Percentiles rank a stretch among this genome's conserved stretches.
Conservation (phyloP, 2,113 vertebrate genomes). For the Carassius auratus region DNA sequence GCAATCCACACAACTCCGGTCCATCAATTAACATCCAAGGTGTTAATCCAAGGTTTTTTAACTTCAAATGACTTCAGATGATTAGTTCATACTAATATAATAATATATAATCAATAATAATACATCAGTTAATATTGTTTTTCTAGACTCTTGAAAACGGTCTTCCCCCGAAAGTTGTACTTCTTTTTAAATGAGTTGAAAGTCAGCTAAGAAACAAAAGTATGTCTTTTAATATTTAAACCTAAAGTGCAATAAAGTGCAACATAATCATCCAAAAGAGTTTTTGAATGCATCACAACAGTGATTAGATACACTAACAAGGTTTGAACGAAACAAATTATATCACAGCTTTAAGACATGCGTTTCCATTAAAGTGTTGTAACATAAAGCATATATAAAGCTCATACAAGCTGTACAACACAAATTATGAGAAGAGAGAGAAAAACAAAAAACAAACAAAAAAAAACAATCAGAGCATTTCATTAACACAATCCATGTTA, state of each 20-base stretch:
- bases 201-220: neutral
- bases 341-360: conserved; percentile 61
- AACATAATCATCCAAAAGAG: conserved; percentile 66
- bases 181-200: neutral
- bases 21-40: no score
- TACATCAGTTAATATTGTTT: neutral
- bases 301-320: conserved; percentile 63
- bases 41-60: no score
- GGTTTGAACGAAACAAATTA: conserved; percentile 55
- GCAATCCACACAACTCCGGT: no score
- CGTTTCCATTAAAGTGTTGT: conserved; percentile 59
- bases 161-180: neutral
- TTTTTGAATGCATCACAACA: conserved; percentile 64
- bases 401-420: conserved; percentile 72
- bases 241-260: conserved; percentile 67
- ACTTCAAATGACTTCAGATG: no score
- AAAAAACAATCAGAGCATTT: neutral
- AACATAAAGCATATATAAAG: conserved; percentile 67
- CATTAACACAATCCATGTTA: neutral
- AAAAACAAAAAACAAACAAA: no score
- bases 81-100: no score
- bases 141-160: neutral
- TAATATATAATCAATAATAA: no score
- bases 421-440: conserved; percentile 44
- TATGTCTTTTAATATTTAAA: conserved; percentile 69